Percentiles rank a stretch among this genome's conserved stretches.
Conservation (phyloP, 2,797 vertebrate species). For the Urophycis tenuis region DNA sequence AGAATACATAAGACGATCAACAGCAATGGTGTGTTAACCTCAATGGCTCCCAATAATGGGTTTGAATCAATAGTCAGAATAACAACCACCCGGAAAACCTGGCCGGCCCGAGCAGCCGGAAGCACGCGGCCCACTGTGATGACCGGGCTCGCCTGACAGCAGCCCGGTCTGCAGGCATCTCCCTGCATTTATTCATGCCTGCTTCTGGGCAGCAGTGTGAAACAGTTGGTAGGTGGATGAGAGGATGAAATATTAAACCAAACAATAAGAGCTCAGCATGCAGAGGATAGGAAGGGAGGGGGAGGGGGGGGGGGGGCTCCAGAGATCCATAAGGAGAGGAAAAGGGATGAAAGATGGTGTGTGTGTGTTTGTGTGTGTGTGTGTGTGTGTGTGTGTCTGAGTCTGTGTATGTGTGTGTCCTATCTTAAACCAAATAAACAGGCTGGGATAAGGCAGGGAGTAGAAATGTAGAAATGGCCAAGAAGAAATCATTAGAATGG, state of each 20-base stretch:
- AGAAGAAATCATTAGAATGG: conserved; percentile 1
- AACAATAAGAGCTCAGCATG: conserved; percentile 51
- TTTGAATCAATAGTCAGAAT: not conserved
- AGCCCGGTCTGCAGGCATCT: conserved; percentile 22
- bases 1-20: not conserved
- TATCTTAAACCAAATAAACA: not conserved
- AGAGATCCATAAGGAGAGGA: conserved; percentile 24
- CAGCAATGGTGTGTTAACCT: not conserved
- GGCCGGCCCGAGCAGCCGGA: not conserved
- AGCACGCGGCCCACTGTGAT: not conserved
- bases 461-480: not conserved
- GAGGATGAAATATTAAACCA: conserved; percentile 12
- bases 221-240: conserved; percentile 37
- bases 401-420: not conserved
- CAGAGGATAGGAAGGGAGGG: conserved; percentile 27
- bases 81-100: not conserved
- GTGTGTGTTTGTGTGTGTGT: not conserved
- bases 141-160: conserved; percentile 5
- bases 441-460: not conserved
- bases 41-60: not conserved
- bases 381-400: not conserved
- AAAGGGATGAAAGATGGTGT: conserved; percentile 1
- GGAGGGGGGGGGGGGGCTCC: not conserved
- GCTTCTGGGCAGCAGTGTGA: conserved; percentile 36
- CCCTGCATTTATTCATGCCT: conserved; percentile 53